A percentile compares a stretch with the other conserved stretches of the same genome.
These are phyloP conservation scores for Petrocephalus zakoni DNA, from an alignment of 2,113 vertebrate genomes.

Conservation along the genomic window DNA sequence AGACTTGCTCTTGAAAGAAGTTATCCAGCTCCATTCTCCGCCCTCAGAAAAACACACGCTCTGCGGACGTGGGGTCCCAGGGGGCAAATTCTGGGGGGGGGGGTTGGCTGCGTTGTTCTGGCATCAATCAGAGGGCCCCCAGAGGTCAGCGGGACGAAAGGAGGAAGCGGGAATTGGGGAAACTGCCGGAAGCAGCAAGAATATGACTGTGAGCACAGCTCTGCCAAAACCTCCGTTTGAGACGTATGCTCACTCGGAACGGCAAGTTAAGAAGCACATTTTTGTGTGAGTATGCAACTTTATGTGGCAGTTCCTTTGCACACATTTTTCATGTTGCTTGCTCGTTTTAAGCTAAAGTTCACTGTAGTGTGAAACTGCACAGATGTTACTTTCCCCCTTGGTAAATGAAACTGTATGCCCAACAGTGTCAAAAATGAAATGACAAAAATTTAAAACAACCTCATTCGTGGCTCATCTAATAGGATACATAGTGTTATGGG, in stretches of 20 bases:
- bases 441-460: background rate
- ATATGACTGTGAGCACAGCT: background rate
- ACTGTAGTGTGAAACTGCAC: background rate
- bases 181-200: background rate
- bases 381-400: background rate
- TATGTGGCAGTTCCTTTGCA: background rate
- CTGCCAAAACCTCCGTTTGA: background rate
- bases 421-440: background rate
- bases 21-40: slow-evolving; percentile 10
- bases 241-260: background rate
- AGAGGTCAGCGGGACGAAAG: background rate
- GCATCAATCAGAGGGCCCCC: background rate
- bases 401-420: too few relatives aligned
- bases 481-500: background rate
- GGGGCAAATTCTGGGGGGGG: slow-evolving; percentile 23
- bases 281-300: background rate
- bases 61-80: slow-evolving; percentile 23
- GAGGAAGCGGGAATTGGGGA: background rate
- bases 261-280: background rate
- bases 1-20: slow-evolving; percentile 19
- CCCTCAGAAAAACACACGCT: slow-evolving; percentile 30
- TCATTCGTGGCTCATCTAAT: background rate
- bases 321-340: too few relatives aligned
- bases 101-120: background rate
- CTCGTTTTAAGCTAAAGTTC: background rate